A percentile compares a stretch with the other conserved stretches of the same genome.
phyloP scores from a whole-genome alignment of 1,140 invertebrate species.

The Subanguina moxae region DNA sequence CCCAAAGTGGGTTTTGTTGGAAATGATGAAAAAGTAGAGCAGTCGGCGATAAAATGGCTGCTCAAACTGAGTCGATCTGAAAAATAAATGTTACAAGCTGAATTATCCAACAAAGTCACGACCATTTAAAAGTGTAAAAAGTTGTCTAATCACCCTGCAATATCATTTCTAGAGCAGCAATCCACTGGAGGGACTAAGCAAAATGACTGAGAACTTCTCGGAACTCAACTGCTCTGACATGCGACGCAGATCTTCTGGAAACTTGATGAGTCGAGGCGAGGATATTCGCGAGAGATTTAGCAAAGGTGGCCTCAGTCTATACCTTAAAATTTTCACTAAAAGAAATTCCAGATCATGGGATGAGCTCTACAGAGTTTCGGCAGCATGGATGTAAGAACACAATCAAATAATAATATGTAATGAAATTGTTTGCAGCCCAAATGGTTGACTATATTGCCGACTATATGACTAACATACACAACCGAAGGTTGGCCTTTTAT shows the following conservation, averaged over 20 bases:
- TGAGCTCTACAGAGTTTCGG: constrained; percentile 85
- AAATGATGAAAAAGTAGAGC: too few relatives aligned
- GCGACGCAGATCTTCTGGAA: background rate
- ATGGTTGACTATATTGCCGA: constrained; percentile 97
- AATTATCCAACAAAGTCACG: too few relatives aligned
- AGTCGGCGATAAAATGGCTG: too few relatives aligned
- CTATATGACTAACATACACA: constrained; percentile 79
- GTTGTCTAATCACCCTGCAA: too few relatives aligned
- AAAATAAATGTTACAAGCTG: too few relatives aligned
- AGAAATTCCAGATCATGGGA: constrained; percentile 59
- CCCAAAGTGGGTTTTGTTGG: too few relatives aligned
- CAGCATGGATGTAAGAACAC: constrained; percentile 70
- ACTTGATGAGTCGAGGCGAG: background rate
- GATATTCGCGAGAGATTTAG: constrained; percentile 1
- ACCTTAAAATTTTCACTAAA: background rate
- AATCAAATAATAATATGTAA: too few relatives aligned
- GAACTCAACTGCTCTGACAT: background rate
- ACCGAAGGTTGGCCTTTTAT: constrained; percentile 66
- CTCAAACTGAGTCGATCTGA: too few relatives aligned
- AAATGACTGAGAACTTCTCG: background rate
- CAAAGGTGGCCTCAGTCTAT: background rate
- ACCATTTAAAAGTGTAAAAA: too few relatives aligned
- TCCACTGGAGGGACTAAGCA: background rate
- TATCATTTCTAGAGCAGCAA: background rate
- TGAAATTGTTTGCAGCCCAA: constrained; percentile 66